phyloP scores from a whole-genome alignment of 2,113 vertebrate genomes.

The Archocentrus centrarchus region DNA sequence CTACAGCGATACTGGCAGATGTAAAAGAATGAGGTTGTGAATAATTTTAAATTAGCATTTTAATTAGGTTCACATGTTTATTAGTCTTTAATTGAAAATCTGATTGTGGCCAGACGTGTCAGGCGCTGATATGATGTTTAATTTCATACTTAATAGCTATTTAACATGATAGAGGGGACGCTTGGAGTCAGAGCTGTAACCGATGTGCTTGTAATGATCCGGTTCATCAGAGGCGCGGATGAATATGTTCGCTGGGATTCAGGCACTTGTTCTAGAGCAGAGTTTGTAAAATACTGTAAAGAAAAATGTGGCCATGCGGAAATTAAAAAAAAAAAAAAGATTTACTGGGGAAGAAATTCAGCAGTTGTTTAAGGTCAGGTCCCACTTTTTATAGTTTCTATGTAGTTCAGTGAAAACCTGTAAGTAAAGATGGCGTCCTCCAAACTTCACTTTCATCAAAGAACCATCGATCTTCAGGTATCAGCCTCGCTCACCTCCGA shows the following conservation, averaged over 20 bases:
- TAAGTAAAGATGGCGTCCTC: neutral
- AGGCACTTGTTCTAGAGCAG: too few species aligned
- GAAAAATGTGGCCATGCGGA: neutral
- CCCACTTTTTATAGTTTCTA: neutral
- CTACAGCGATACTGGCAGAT: neutral
- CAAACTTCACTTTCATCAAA: neutral
- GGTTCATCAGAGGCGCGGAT: neutral
- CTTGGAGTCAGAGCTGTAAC: neutral
- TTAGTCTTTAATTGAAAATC: neutral
- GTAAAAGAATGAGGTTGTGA: constrained; percentile 1
- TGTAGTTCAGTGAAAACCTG: neutral
- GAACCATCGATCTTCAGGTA: rapidly evolving
- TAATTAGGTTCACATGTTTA: neutral
- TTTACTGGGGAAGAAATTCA: neutral
- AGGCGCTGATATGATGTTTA: neutral
- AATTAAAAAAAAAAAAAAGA: neutral
- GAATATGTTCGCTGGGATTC: neutral
- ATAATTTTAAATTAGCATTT: constrained; percentile 1
- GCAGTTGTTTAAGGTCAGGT: neutral
- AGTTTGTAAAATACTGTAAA: neutral
- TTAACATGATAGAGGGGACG: neutral
- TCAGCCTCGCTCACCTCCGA: neutral
- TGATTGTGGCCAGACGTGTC: neutral
- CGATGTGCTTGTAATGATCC: neutral
- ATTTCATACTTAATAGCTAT: neutral